Conservation (phyloP, 2,888 invertebrate genomes). For the Rhopalosiphum nymphaeae region DNA sequence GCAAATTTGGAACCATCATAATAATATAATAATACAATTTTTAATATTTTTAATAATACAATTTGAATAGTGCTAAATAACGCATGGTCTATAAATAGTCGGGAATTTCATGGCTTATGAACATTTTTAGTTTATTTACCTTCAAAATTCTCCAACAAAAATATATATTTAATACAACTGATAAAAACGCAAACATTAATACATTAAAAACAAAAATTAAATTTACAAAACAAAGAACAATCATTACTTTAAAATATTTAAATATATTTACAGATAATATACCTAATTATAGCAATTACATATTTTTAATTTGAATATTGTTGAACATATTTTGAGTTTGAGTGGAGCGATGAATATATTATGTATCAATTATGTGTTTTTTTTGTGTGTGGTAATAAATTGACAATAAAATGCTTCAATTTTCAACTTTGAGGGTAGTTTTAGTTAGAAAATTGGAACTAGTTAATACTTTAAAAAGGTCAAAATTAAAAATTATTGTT, state of each 20-base stretch:
- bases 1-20: not conserved
- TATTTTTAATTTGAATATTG: not conserved
- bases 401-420: too few species aligned
- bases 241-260: not conserved
- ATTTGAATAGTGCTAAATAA: not conserved
- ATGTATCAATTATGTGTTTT: too few species aligned
- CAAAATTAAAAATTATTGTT: too few species aligned
- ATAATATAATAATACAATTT: not conserved
- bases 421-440: too few species aligned
- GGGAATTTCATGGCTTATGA: not conserved
- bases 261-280: not conserved
- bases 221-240: not conserved
- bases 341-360: too few species aligned
- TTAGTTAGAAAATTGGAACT: too few species aligned
- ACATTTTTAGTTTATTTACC: not conserved
- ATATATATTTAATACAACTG: not conserved
- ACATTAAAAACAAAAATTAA: not conserved
- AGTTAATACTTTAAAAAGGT: too few species aligned
- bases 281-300: not conserved
- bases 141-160: not conserved
- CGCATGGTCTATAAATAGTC: not conserved
- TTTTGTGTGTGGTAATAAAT: too few species aligned
- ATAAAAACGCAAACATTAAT: not conserved
- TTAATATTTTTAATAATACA: not conserved
- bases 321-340: not conserved